A percentile compares a stretch with the other conserved stretches of the same genome.
Evolutionary conservation across 2,113 vertebrate species (phyloP).

Genomic region (Podilymbus podiceps): DNA sequence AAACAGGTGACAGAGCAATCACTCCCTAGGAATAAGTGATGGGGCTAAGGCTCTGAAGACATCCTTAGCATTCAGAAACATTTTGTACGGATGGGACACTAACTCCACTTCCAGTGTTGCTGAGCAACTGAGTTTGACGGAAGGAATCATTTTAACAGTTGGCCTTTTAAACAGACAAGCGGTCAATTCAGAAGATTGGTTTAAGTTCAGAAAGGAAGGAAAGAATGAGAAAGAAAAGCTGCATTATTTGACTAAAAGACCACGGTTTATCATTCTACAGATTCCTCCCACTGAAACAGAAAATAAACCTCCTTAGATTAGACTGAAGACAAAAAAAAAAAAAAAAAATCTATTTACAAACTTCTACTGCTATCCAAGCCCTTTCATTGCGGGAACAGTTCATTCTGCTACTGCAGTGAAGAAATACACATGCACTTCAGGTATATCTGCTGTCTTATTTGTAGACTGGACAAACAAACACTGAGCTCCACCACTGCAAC

Average conservation of each 20-base stretch:
- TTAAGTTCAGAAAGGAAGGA: not conserved
- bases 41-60: not conserved
- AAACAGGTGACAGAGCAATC: not conserved
- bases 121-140: not conserved
- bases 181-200: not conserved
- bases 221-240: slow-evolving; percentile 7
- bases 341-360: not conserved
- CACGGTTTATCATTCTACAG: not conserved
- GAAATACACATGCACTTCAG: not conserved
- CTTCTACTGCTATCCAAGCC: not conserved
- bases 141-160: not conserved
- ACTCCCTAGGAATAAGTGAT: not conserved
- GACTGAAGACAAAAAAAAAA: not conserved
- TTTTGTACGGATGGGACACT: not conserved
- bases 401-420: not conserved
- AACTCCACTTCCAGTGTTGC: slow-evolving; percentile 21
- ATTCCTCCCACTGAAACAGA: not conserved
- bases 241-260: not conserved
- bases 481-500: not conserved
- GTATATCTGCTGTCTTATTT: not conserved
- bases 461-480: not conserved
- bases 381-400: not conserved
- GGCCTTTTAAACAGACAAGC: slow-evolving; percentile 15
- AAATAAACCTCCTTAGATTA: not conserved
- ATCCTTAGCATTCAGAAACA: not conserved